phyloP scores from a whole-genome alignment of 2,888 invertebrate genomes.

The Ellobium chinense region DNA sequence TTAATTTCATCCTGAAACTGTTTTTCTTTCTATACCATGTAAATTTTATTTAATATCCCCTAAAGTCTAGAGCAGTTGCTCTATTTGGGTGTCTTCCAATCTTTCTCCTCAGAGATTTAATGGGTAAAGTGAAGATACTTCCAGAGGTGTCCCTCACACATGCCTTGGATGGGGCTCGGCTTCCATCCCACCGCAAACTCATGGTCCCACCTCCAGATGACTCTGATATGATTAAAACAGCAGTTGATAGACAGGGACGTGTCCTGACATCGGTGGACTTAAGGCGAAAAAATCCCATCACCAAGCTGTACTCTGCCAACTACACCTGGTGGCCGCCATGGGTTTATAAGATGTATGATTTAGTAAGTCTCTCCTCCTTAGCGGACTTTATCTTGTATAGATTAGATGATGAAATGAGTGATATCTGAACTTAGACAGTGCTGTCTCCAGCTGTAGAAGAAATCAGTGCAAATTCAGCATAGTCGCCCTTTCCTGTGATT shows the following conservation, averaged over 20 bases:
- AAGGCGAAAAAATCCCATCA: conserved; percentile 54
- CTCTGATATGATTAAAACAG: conserved; percentile 60
- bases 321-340: conserved; percentile 85
- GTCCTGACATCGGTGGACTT: conserved; percentile 63
- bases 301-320: conserved; percentile 75
- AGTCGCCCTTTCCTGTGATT: no score
- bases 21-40: no score
- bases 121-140: conserved; percentile 84
- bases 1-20: no score
- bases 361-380: conserved; percentile 74
- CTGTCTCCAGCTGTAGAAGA: no score
- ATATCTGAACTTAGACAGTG: no score
- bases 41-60: no score
- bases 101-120: conserved; percentile 80
- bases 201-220: conserved; percentile 35
- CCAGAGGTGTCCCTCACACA: conserved; percentile 84
- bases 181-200: conserved; percentile 67
- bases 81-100: no score
- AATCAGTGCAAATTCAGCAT: no score
- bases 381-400: no score
- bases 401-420: no score
- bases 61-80: no score
- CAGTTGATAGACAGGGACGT: conserved; percentile 68
- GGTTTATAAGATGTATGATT: conserved; percentile 85
- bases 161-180: conserved; percentile 80